phyloP scores from a whole-genome alignment of 2,888 invertebrate species.

The Cheilosia urbana region DNA sequence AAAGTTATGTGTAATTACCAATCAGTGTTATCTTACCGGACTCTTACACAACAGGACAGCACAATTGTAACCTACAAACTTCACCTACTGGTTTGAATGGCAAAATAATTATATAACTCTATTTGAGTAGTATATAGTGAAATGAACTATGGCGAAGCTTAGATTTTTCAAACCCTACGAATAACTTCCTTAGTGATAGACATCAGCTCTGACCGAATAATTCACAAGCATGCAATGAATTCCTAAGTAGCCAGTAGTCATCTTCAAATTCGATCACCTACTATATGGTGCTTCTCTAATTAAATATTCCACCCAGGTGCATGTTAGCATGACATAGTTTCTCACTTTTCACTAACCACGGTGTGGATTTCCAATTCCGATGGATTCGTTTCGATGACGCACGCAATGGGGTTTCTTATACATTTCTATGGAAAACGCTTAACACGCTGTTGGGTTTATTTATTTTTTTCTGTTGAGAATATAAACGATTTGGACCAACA shows the following conservation, averaged over 20 bases:
- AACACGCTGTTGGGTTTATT: background rate
- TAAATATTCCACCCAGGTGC: slow-evolving; percentile 38
- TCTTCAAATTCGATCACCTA: background rate
- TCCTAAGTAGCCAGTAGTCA: too few relatives aligned
- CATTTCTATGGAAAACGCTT: slow-evolving; percentile 20
- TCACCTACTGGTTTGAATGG: background rate
- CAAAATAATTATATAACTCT: background rate
- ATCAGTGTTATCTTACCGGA: background rate
- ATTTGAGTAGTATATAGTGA: background rate
- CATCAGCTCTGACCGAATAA: too few relatives aligned
- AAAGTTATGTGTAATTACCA: background rate
- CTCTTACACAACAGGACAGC: background rate
- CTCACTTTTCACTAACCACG: slow-evolving; percentile 21
- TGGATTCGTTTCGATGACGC: slow-evolving; percentile 16
- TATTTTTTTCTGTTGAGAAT: slow-evolving; percentile 12
- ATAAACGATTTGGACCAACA: slow-evolving; percentile 21
- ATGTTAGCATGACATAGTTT: slow-evolving; percentile 39
- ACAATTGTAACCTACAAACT: background rate
- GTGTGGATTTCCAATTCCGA: slow-evolving; percentile 1
- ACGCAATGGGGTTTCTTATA: slow-evolving; percentile 29
- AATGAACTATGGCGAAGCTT: background rate
- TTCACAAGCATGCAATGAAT: too few relatives aligned
- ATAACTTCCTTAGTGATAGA: too few relatives aligned
- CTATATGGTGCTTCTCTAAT: slow-evolving; percentile 2
- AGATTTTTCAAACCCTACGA: too few relatives aligned